These are phyloP conservation scores for Drosophila longiperda DNA, from an alignment of 2,888 invertebrate genomes.

Conservation along the genomic window DNA sequence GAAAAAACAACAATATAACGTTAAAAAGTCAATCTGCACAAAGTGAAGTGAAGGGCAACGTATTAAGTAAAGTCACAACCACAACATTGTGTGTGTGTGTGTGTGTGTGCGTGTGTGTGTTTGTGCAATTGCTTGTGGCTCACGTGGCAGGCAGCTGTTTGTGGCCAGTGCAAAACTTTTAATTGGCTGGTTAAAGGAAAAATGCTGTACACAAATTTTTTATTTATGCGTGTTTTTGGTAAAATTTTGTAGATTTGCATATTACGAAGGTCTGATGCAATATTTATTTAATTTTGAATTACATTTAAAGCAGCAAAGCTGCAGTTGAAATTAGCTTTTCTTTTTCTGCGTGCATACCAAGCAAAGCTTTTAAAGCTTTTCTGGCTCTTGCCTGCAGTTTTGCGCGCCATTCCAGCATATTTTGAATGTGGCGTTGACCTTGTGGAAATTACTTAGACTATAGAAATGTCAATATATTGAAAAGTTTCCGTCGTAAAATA, in stretches of 20 bases:
- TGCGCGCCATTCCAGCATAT: constrained; percentile 37
- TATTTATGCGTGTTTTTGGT: background rate
- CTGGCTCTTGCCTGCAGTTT: constrained; percentile 41
- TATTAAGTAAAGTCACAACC: constrained; percentile 10
- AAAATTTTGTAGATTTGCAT: background rate
- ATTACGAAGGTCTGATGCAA: background rate
- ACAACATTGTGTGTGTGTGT: constrained; percentile 2
- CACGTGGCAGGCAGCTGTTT: constrained; percentile 50
- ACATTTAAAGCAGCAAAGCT: constrained; percentile 40
- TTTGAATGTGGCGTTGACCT: constrained; percentile 22
- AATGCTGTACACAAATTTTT: background rate
- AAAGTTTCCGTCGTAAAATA: constrained; percentile 22
- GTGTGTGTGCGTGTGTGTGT: constrained; percentile 9
- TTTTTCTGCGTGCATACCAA: constrained; percentile 15
- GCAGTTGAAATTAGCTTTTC: constrained; percentile 51
- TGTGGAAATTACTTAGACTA: background rate
- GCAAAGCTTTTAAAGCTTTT: constrained; percentile 51
- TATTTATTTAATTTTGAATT: constrained; percentile 10
- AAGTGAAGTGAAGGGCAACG: constrained; percentile 6
- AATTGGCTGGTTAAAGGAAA: constrained; percentile 12
- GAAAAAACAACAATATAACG: constrained; percentile 1
- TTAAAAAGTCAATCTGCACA: background rate
- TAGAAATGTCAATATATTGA: background rate
- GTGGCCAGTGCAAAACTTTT: constrained; percentile 16
- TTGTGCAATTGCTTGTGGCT: background rate